phyloP scores from a whole-genome alignment of 37 sponge, comb jelly and placozoan species.

The Aphrocallistes beatrix region DNA sequence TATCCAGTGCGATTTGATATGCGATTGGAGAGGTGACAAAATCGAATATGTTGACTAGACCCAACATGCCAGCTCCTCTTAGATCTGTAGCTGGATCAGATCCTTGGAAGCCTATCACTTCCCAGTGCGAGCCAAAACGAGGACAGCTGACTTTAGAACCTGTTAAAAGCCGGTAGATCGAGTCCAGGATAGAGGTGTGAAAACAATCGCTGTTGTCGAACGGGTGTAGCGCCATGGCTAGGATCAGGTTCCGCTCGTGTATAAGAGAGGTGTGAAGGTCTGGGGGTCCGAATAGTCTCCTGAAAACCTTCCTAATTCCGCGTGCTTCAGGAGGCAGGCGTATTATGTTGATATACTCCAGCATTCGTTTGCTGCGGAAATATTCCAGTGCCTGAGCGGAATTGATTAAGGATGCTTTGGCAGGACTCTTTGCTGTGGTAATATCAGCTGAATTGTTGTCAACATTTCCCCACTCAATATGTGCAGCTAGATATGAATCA shows the following conservation, averaged over 20 bases:
- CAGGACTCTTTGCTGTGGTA: not conserved
- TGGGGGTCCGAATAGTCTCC: not conserved
- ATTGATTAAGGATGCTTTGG: not conserved
- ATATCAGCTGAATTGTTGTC: not conserved
- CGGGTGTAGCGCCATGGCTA: conserved; percentile 37
- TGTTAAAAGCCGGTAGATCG: conserved; percentile 57
- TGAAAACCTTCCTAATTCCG: not conserved
- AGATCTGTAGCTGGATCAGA: conserved; percentile 74
- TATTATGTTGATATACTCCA: not conserved
- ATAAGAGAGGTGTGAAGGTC: conserved; percentile 30
- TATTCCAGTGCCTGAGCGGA: not conserved
- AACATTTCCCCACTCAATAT: conserved; percentile 9
- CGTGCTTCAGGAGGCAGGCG: not conserved
- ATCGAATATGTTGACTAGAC: conserved; percentile 52
- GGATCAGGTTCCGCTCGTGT: conserved; percentile 46
- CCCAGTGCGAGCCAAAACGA: conserved; percentile 75
- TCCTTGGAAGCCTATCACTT: conserved; percentile 72
- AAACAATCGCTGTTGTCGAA: conserved; percentile 44
- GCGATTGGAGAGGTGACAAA: conserved; percentile 34
- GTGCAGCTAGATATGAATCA: not conserved
- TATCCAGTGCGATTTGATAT: conserved; percentile 34
- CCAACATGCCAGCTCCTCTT: conserved; percentile 67
- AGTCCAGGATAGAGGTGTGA: conserved; percentile 47
- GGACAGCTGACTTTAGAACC: conserved; percentile 33
- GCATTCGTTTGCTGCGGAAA: not conserved